phyloP scores from a whole-genome alignment of 2,797 vertebrate species.

The Enteromius argenteus region DNA sequence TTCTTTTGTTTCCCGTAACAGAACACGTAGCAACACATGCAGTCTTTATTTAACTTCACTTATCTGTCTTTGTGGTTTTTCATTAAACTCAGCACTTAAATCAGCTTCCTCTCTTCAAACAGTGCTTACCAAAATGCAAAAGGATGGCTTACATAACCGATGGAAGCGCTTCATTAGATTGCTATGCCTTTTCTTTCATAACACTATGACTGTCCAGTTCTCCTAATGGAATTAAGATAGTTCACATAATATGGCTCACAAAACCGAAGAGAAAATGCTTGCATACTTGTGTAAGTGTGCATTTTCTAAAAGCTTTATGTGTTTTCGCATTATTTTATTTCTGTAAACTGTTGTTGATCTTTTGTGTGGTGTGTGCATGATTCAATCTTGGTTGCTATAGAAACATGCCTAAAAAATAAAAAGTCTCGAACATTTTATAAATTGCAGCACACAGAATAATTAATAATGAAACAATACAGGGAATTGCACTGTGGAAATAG shows the following conservation, averaged over 20 bases:
- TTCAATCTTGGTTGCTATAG: conserved; percentile 53
- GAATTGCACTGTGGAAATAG: conserved; percentile 17
- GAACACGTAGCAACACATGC: conserved; percentile 43
- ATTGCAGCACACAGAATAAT: conserved; percentile 23
- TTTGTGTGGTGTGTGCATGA: conserved; percentile 45
- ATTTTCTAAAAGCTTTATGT: conserved; percentile 3
- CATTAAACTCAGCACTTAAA: conserved; percentile 53
- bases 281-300: neutral
- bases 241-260: conserved; percentile 49
- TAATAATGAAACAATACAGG: conserved; percentile 19
- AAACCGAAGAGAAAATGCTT: conserved; percentile 40
- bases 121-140: conserved; percentile 34
- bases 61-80: conserved; percentile 51
- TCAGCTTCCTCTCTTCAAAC: conserved; percentile 42
- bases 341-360: conserved; percentile 48
- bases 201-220: conserved; percentile 49
- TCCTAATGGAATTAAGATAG: conserved; percentile 61
- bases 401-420: conserved; percentile 58
- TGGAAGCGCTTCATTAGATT: conserved; percentile 61
- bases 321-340: conserved; percentile 36
- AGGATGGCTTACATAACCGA: conserved; percentile 51
- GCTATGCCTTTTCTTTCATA: conserved; percentile 57
- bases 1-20: conserved; percentile 57
- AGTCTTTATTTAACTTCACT: conserved; percentile 51
- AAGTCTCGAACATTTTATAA: conserved; percentile 65